Evolutionary conservation across 2,797 vertebrate species (phyloP).

Genomic region (Siniperca scherzeri): DNA sequence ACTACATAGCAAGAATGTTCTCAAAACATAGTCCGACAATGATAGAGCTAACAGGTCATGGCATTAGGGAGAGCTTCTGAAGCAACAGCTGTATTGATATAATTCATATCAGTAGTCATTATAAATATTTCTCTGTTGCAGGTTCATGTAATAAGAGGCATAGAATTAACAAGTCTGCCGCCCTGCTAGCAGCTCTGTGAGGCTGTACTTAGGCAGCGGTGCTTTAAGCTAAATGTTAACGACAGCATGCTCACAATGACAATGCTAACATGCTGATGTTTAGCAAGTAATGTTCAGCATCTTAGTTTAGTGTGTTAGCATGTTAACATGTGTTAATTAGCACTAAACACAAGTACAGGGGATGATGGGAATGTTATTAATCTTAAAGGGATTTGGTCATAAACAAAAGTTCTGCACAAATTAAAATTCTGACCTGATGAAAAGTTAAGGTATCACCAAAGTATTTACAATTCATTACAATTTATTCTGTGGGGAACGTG

Average conservation of each 20-base stretch:
- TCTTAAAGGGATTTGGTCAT: background rate
- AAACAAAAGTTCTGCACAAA: background rate
- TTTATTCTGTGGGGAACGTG: background rate
- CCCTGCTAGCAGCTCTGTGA: background rate
- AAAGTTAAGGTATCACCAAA: background rate
- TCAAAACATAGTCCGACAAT: background rate
- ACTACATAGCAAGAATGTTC: background rate
- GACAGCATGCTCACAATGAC: background rate
- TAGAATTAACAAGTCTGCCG: background rate
- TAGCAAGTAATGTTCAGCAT: background rate
- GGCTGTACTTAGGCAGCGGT: background rate
- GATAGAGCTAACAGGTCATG: slow-evolving; percentile 1
- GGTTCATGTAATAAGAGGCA: background rate
- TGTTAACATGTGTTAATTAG: background rate
- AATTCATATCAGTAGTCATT: background rate
- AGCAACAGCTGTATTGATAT: background rate
- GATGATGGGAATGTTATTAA: background rate
- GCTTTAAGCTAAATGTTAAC: background rate
- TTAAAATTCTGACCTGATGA: background rate
- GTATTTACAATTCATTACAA: background rate
- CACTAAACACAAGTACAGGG: background rate
- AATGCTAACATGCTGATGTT: background rate
- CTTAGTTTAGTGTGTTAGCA: background rate
- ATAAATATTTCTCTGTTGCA: background rate
- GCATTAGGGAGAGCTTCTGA: background rate